phyloP scores from a whole-genome alignment of 2,888 invertebrate species.

The Pantelozetes paolii region DNA sequence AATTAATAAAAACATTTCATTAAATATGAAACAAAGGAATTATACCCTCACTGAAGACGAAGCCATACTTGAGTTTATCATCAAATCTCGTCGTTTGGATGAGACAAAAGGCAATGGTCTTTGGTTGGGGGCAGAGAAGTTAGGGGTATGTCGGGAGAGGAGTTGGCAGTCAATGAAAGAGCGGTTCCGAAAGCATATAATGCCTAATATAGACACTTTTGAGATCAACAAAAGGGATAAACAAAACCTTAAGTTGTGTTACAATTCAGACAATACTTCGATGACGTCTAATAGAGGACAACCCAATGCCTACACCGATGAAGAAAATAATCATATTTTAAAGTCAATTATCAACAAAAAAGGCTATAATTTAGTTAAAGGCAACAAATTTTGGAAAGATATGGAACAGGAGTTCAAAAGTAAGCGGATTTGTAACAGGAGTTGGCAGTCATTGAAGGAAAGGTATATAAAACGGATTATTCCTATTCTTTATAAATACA shows the following conservation, averaged over 20 bases:
- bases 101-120: conserved; percentile 19
- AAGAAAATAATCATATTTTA: background rate
- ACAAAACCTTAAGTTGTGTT: background rate
- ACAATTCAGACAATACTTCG: background rate
- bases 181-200: conserved; percentile 23
- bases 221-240: background rate
- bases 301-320: background rate
- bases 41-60: conserved; percentile 32
- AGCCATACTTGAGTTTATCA: conserved; percentile 6
- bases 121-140: conserved; percentile 15
- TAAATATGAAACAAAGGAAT: background rate
- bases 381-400: background rate
- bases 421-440: background rate
- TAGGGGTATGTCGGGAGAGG: background rate
- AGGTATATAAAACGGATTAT: background rate
- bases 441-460: conserved; percentile 16
- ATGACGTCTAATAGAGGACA: background rate
- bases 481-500: background rate
- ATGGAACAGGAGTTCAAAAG: background rate
- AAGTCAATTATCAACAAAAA: background rate
- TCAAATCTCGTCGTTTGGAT: conserved; percentile 2
- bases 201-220: conserved; percentile 11
- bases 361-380: conserved; percentile 3
- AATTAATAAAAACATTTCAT: background rate
- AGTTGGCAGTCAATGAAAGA: conserved; percentile 39